Evolutionary conservation across 2,888 invertebrate species (phyloP).

Genomic region (Galerucella nymphaeae): DNA sequence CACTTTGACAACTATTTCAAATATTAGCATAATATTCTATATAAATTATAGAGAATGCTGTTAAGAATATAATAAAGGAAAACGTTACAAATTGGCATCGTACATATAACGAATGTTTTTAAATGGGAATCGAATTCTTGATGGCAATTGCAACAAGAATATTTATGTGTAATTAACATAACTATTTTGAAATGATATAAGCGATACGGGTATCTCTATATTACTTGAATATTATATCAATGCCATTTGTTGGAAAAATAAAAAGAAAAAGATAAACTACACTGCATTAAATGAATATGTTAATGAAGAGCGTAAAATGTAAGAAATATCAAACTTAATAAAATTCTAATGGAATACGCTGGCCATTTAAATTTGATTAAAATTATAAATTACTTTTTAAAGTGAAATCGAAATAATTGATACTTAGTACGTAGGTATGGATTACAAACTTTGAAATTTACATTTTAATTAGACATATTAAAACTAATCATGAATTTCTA

Average conservation of each 20-base stretch:
- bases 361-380: background rate
- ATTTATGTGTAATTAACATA: conserved; percentile 47
- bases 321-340: conserved; percentile 9
- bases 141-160: conserved; percentile 43
- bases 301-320: conserved; percentile 35
- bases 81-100: conserved; percentile 39
- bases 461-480: background rate
- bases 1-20: conserved; percentile 5
- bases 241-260: conserved; percentile 33
- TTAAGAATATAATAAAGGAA: conserved; percentile 45
- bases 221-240: conserved; percentile 44
- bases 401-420: conserved; percentile 9
- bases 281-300: conserved; percentile 38
- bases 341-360: conserved; percentile 8
- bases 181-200: conserved; percentile 43
- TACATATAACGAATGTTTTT: conserved; percentile 36
- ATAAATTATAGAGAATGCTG: conserved; percentile 44
- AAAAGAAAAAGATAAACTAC: conserved; percentile 20
- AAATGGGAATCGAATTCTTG: conserved; percentile 39
- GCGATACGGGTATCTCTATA: conserved; percentile 44
- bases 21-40: conserved; percentile 34
- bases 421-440: background rate
- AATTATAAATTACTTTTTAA: background rate
- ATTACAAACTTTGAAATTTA: background rate
- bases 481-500: no score